Conservation (phyloP, 2,113 vertebrate genomes). For the Lophius piscatorius region DNA sequence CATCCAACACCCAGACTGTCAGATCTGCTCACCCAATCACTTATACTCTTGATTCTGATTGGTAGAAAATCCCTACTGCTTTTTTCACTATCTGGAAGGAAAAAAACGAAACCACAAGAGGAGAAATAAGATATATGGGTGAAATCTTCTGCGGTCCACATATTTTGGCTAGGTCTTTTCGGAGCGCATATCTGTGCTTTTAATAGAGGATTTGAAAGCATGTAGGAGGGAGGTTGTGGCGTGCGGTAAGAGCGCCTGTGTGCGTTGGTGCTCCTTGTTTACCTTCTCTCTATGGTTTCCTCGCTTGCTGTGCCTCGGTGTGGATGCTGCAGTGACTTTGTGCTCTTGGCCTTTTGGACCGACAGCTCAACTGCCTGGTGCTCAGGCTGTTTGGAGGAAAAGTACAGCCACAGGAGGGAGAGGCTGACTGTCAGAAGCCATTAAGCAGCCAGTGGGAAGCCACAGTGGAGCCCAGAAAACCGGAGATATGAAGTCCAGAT, state of each 20-base stretch:
- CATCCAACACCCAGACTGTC: neutral
- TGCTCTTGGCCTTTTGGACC: constrained; percentile 43
- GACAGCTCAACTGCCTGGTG: constrained; percentile 21
- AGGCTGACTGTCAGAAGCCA: constrained; percentile 56
- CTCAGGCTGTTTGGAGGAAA: constrained; percentile 42
- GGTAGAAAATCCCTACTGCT: neutral
- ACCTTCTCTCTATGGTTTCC: constrained; percentile 22
- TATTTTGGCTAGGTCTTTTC: neutral
- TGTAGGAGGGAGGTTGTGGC: constrained; percentile 14
- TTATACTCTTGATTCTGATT: too few relatives aligned
- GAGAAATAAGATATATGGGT: neutral
- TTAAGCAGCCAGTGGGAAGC: constrained; percentile 48
- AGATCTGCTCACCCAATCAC: neutral
- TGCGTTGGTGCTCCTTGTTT: neutral
- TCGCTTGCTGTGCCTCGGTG: constrained; percentile 10
- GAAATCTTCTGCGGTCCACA: constrained; percentile 3
- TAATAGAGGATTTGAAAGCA: constrained; percentile 30
- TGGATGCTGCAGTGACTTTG: constrained; percentile 46
- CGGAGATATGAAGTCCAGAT: constrained; percentile 32
- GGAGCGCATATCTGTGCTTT: constrained; percentile 6
- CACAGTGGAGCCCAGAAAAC: constrained; percentile 34
- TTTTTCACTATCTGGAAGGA: too few relatives aligned
- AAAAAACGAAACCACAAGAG: neutral
- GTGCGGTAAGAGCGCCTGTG: too few relatives aligned
- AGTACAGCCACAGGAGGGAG: constrained; percentile 35